A percentile compares a stretch with the other conserved stretches of the same genome.
phyloP scores from a whole-genome alignment of 1,140 invertebrate species.

The Psix sp. region DNA sequence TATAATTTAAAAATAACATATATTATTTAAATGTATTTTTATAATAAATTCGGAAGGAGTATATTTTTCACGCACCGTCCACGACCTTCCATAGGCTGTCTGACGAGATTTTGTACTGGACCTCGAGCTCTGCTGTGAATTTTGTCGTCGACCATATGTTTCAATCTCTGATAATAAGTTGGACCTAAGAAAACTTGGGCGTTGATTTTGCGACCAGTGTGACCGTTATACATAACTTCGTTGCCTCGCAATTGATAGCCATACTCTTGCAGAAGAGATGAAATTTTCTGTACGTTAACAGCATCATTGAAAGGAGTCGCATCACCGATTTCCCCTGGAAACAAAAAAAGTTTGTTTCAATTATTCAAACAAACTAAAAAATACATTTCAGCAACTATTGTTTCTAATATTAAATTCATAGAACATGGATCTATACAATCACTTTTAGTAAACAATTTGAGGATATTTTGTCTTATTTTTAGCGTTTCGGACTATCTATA shows the following conservation, averaged over 20 bases:
- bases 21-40: not conserved
- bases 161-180: slow-evolving; percentile 64
- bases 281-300: slow-evolving; percentile 66
- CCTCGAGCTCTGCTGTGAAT: slow-evolving; percentile 65
- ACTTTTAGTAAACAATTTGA: too few species aligned
- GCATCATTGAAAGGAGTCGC: slow-evolving; percentile 65
- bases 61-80: slow-evolving; percentile 45
- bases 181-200: slow-evolving; percentile 66
- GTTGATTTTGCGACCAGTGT: slow-evolving; percentile 64
- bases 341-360: not conserved
- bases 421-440: too few species aligned
- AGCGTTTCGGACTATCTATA: too few species aligned
- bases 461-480: too few species aligned
- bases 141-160: slow-evolving; percentile 66
- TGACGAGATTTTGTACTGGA: slow-evolving; percentile 62
- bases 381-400: too few species aligned
- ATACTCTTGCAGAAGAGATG: slow-evolving; percentile 62
- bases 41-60: too few species aligned
- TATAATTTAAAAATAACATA: slow-evolving; percentile 1
- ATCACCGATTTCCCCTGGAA: slow-evolving; percentile 63
- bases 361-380: not conserved
- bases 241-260: slow-evolving; percentile 64
- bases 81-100: slow-evolving; percentile 65
- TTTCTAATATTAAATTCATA: too few species aligned
- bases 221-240: slow-evolving; percentile 65